Evolutionary conservation across 2,888 invertebrate genomes (phyloP).

Genomic region (Sarcophaga carnaria): DNA sequence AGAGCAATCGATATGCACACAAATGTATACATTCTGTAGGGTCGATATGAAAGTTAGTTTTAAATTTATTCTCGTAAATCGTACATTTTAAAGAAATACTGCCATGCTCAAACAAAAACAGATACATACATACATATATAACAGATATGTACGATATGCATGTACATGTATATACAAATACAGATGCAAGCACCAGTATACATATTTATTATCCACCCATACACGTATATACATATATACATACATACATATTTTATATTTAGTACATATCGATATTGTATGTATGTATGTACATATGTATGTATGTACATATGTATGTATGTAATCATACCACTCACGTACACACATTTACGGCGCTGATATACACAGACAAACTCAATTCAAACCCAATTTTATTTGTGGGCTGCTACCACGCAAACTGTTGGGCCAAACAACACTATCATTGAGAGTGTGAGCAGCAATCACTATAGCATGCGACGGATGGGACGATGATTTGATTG

Average conservation of each 20-base stretch:
- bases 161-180: slow-evolving; percentile 28
- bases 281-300: slow-evolving; percentile 1
- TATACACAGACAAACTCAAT: background rate
- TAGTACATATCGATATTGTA: background rate
- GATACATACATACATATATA: slow-evolving; percentile 7
- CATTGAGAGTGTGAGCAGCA: slow-evolving; percentile 61
- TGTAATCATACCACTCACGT: slow-evolving; percentile 35
- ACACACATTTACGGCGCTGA: background rate
- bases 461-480: slow-evolving; percentile 31
- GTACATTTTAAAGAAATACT: slow-evolving; percentile 37
- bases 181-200: background rate
- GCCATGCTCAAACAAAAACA: slow-evolving; percentile 46
- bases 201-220: background rate
- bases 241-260: background rate
- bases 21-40: background rate
- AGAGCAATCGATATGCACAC: background rate
- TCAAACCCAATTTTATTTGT: slow-evolving; percentile 19
- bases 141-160: background rate
- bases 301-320: slow-evolving; percentile 11
- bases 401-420: slow-evolving; percentile 61
- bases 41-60: background rate
- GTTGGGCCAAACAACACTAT: slow-evolving; percentile 16
- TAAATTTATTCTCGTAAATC: slow-evolving; percentile 36
- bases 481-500: slow-evolving; percentile 54
- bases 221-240: background rate